phyloP scores from a whole-genome alignment of 2,113 vertebrate genomes.

The Heterotis niloticus region DNA sequence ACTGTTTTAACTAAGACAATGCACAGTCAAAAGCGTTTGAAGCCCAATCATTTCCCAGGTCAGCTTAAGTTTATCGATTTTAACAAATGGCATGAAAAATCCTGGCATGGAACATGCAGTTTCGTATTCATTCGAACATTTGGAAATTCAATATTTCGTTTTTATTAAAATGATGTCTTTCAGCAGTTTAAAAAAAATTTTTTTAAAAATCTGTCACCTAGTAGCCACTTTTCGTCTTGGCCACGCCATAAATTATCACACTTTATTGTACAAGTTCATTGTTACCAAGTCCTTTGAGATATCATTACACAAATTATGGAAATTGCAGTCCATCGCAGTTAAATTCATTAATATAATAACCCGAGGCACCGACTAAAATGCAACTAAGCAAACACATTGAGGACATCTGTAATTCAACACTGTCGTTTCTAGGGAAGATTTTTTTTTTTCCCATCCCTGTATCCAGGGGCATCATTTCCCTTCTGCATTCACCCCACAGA shows the following conservation, averaged over 20 bases:
- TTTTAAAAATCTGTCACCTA: too few species aligned
- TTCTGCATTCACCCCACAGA: background rate
- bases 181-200: too few species aligned
- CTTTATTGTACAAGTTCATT: background rate
- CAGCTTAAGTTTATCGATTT: too few species aligned
- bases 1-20: too few species aligned
- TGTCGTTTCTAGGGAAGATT: background rate
- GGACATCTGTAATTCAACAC: constrained; percentile 13
- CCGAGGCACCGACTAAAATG: background rate
- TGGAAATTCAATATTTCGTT: too few species aligned
- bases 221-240: background rate
- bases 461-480: background rate
- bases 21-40: too few species aligned
- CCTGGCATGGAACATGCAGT: too few species aligned
- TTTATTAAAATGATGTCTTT: background rate
- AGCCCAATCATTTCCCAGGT: too few species aligned
- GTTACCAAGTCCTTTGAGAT: background rate
- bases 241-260: background rate
- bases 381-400: background rate
- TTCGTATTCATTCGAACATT: too few species aligned
- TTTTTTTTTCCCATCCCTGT: background rate
- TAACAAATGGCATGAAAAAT: too few species aligned
- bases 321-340: background rate
- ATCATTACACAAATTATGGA: constrained; percentile 23
- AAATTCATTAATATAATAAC: background rate